Conservation (phyloP, 2,888 invertebrate species). For the Strigamia maritima region DNA sequence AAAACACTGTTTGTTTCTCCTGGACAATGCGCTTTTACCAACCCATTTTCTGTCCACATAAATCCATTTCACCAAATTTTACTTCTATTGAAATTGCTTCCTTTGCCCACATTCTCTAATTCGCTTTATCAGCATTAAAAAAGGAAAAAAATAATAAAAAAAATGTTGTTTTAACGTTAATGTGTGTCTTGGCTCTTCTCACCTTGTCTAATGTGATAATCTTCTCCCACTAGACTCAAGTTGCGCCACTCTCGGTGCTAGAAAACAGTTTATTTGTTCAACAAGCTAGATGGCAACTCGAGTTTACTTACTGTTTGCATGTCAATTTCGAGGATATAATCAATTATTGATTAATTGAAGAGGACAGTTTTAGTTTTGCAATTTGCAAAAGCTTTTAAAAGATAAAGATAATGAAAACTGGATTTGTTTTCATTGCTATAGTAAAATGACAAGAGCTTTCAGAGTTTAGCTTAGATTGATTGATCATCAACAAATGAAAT, state of each 20-base stretch:
- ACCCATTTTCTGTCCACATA: neutral
- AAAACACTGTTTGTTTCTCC: neutral
- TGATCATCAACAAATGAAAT: neutral
- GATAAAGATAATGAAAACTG: too few species aligned
- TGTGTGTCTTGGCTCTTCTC: neutral
- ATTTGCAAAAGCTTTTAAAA: too few species aligned
- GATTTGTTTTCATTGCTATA: too few species aligned
- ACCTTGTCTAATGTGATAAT: conserved; percentile 6
- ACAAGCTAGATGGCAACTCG: neutral
- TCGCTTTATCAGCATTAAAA: neutral
- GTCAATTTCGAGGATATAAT: neutral
- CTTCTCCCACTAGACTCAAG: neutral
- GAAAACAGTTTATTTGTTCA: neutral
- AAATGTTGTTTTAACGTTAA: neutral
- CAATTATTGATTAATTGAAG: neutral
- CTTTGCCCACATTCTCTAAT: neutral
- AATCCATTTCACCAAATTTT: conserved; percentile 11
- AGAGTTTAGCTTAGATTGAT: too few species aligned
- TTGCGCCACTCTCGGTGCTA: neutral
- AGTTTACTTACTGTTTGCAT: neutral
- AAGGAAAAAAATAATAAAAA: neutral
- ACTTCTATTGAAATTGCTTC: neutral
- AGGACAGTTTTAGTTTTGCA: neutral
- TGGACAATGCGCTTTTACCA: neutral
- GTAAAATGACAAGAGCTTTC: too few species aligned